Evolutionary conservation across 2,888 invertebrate genomes (phyloP), one percentile per base, ranked within the genome.

Genomic region (Thymelicus sylvestris): DNA sequence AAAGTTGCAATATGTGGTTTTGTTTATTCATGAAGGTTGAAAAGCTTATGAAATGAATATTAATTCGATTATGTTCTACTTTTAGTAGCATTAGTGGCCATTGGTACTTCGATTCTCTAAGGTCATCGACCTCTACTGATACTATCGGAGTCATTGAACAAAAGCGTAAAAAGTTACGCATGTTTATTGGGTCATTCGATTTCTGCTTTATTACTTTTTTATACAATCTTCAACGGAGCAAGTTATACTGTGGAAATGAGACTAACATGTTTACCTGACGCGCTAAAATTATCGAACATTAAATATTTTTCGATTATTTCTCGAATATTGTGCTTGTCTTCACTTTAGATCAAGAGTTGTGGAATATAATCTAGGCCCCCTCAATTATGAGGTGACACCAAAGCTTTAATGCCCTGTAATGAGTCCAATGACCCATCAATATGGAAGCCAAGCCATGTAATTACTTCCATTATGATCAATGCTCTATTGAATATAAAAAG

Each of bases 181-280:
- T 47, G 47, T 67, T 47, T 67, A 67, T 52, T 67, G 50, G 67
- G 67, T 67, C 67, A 67, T 24, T 67, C 60, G 67, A 41, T 52
- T 61, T 52, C 50, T 61, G 67, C 59, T 66, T 50, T 38, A 60
- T 39, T 60, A 60, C 48, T 61, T 67, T 61, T 60, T 67, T 60
- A 67, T 60, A 39, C 50, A 59, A 48, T 66, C 41, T 57, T 13
- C 59, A 66, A 59, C 48, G 59, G 59, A 59, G 59, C 47, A 38
- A 57, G 38, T 38, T 57, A 57, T 57, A 10, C 8, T n/a, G 15
- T 47, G 31, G 7, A 66, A 66, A 66, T 57, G 66, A 55, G 66
- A 44, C 6, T 15, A 44, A 31, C 41, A 65, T 65, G 41, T n/a
- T 55, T 39, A 55, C 24, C 24, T 24, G 55, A 55, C 10, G 55